A percentile compares a stretch with the other conserved stretches of the same genome.
These are phyloP conservation scores for Aphelocoma californica DNA, from an alignment of 2,797 vertebrate genomes.

Conservation along the genomic window DNA sequence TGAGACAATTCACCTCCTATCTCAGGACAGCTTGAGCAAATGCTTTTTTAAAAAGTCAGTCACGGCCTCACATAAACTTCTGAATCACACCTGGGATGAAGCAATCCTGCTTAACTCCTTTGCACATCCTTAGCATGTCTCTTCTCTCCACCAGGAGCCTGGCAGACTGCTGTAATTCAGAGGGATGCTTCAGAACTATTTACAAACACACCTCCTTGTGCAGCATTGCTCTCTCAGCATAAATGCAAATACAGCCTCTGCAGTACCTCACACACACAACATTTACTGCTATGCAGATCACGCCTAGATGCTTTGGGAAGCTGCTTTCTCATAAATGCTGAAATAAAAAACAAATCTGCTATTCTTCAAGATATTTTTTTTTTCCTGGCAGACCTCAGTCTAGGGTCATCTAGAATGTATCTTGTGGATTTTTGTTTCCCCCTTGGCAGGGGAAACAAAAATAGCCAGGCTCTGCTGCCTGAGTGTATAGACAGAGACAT, in stretches of 20 bases:
- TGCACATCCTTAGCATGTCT: constrained; percentile 14
- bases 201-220: constrained; percentile 21
- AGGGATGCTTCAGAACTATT: background rate
- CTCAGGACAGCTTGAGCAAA: background rate
- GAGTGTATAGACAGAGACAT: background rate
- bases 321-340: background rate
- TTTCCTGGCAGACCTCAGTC: background rate
- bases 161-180: constrained; percentile 8
- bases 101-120: background rate
- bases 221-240: constrained; percentile 18
- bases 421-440: background rate
- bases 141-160: background rate
- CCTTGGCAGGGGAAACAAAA: background rate
- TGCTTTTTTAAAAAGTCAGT: background rate
- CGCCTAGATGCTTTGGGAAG: background rate
- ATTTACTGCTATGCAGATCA: background rate
- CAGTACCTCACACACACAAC: background rate
- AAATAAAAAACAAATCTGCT: background rate
- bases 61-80: background rate
- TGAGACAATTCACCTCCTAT: background rate
- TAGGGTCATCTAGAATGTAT: background rate
- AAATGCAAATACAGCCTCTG: constrained; percentile 47
- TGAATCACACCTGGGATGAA: constrained; percentile 15
- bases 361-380: background rate
- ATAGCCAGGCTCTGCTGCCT: background rate